Evolutionary conservation across 2,113 vertebrate species (phyloP), one percentile per base, ranked within the genome.

Genomic region (Tor tambroides): DNA sequence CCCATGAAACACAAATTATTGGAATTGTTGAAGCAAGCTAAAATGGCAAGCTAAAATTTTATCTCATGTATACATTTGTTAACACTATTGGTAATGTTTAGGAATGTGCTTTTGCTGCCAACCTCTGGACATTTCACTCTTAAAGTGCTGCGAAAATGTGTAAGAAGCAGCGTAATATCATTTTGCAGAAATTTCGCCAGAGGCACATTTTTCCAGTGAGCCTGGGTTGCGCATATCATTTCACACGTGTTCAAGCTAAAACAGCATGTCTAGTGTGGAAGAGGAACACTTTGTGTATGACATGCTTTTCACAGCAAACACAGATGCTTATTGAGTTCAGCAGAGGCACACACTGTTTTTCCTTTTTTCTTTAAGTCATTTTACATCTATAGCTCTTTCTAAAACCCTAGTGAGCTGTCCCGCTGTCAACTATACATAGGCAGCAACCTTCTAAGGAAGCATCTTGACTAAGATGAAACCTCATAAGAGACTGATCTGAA

Each of bases 331-430:
- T 28, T 4, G 41, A 51, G 63, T 51, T 78, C 76, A 71, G 61
- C 80, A 51, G 61, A 71, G 43, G 43, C 19, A 71, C 63, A 51
- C 4, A 14, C 49, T 19, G 23, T 71, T 84, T 43, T 72, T 2
- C 7, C 67, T 84, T 54, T 84, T 35, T 84, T 72, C n/a, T 38
- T 4, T 56, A 71, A 32, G 21, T 17, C 17, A 32, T 56, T 41
- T 51, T n/a, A 72, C 82, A 59, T 84, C 67, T 56, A 35, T 32
- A 35, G 26, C 65, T 54, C 19, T 69, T 28, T 54, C 56, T 19
- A 56, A 84, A 54, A 84, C 67, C 82, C 82, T 6, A 74, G 82
- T 35, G 82, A 84, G 67, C 46, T 56, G 49, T 74, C 82, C 54
- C 2, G 19, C 82, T 84, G 19, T 69, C 63, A 65, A 23, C 23